Conservation (phyloP, 2,888 invertebrate genomes). For the Taenaris catops region DNA sequence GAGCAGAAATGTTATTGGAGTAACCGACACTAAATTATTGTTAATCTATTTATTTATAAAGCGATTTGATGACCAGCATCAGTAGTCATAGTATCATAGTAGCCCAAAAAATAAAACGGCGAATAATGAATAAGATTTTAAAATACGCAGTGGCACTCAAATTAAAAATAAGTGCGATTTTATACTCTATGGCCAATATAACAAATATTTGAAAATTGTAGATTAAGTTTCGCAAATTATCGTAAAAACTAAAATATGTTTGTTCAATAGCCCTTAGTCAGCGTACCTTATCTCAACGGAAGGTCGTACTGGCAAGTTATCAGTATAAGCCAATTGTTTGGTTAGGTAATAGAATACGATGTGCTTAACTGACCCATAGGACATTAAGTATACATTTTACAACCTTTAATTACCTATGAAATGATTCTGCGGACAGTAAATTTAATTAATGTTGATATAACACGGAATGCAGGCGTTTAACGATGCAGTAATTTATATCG, state of each 20-base stretch:
- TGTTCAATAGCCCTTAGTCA: conserved; percentile 5
- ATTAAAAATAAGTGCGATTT: no score
- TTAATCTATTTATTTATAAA: no score
- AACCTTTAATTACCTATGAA: conserved; percentile 60
- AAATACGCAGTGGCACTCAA: no score
- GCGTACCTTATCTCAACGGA: conserved; percentile 25
- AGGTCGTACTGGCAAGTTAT: conserved; percentile 50
- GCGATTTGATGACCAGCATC: no score
- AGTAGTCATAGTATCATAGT: no score
- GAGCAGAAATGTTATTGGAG: no score
- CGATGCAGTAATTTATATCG: conserved; percentile 9
- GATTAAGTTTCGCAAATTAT: background rate
- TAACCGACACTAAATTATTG: no score
- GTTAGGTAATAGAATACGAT: conserved; percentile 56
- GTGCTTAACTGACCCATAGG: conserved; percentile 34
- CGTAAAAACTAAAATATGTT: conserved; percentile 5
- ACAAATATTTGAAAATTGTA: no score
- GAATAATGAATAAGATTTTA: no score
- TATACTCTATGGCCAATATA: no score
- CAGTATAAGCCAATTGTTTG: conserved; percentile 63
- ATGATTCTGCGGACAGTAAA: conserved; percentile 43
- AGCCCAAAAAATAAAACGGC: no score
- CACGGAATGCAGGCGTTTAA: conserved; percentile 15
- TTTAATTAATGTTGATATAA: conserved; percentile 52
- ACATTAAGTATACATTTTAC: conserved; percentile 44